Evolutionary conservation across 1,140 invertebrate genomes (phyloP), one percentile per base, ranked within the genome.

Genomic region (Nasonia longicornis): DNA sequence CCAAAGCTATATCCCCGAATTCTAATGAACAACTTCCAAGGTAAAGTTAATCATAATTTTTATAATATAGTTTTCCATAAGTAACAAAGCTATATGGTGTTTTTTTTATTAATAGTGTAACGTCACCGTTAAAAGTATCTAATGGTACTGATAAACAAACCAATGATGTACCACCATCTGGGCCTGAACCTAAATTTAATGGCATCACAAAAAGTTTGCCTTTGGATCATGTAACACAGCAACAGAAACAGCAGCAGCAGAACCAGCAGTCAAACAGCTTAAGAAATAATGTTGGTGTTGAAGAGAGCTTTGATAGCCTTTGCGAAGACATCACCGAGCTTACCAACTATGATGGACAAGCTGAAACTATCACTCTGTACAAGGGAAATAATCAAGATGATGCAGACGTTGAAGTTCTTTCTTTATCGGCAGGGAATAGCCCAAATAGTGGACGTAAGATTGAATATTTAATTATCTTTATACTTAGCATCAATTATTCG

Each of bases 241-340:
- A 35, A 35, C 31, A 42, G 38, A 4, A 42, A 7, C 38, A 42
- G 38, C 38, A 42, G 38, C 38, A 42, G 16, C 16, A 58, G 4
- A 14, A 48, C 8, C 45, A 52, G 1, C 52, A 58, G 20, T 20
- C 52, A 7, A 58, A 58, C 16, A 14, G 52, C 14, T 58, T 6
- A 58, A 58, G 16, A 16, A 4, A 58, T 58, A 58, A 20, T 7
- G 16, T 16, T 20, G 16, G 52, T 6, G 6, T 26, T 1, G 76
- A 82, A 12, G 80, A 82, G 8, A 73, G 35, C 22, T 82, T 82
- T 26, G 74, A 82, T n/a, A 73, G 63, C 20, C 52, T 82, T 22
- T 82, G 80, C 20, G 8, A 73, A 52, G 75, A 73, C 22, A 31
- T 82, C 22, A 31, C n/a, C 14, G 52, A 74, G 8, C 35, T 81